Evolutionary conservation across 2,888 invertebrate species (phyloP).

Genomic region (Temnothorax unifasciatus): DNA sequence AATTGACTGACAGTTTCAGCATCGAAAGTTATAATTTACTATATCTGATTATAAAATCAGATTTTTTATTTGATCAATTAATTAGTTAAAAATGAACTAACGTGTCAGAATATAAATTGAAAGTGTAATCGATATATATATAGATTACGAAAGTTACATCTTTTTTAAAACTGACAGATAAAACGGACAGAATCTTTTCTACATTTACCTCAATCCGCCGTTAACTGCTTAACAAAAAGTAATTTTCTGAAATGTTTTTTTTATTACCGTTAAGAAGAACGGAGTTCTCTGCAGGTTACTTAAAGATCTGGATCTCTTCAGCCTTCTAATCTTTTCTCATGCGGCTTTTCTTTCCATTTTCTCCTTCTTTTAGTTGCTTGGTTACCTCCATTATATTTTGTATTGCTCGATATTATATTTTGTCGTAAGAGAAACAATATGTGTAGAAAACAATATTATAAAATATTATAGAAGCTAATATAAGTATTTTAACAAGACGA

Average conservation of each 20-base stretch:
- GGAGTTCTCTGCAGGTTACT: neutral
- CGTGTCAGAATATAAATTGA: neutral
- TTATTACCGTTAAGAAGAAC: conserved; percentile 32
- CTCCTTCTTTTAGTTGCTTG: conserved; percentile 1
- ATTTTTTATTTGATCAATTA: neutral
- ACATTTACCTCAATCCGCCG: neutral
- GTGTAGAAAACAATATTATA: neutral
- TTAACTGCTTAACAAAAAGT: conserved; percentile 33
- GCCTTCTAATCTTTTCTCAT: neutral
- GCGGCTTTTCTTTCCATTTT: neutral
- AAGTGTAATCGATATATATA: neutral
- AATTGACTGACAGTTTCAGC: neutral
- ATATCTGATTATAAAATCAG: neutral
- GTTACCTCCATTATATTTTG: neutral
- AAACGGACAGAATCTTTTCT: neutral
- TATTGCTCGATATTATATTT: conserved; percentile 1
- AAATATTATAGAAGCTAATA: neutral
- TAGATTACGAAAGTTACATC: neutral
- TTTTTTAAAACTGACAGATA: neutral
- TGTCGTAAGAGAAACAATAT: neutral
- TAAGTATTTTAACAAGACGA: neutral
- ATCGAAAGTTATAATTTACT: conserved; percentile 2
- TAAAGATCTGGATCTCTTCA: conserved; percentile 15
- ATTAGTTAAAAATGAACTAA: neutral
- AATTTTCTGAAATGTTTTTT: conserved; percentile 26